Base-by-base conservation (phyloP, 1,140 invertebrate genomes). In the Tetramorium simillimum region DNA sequence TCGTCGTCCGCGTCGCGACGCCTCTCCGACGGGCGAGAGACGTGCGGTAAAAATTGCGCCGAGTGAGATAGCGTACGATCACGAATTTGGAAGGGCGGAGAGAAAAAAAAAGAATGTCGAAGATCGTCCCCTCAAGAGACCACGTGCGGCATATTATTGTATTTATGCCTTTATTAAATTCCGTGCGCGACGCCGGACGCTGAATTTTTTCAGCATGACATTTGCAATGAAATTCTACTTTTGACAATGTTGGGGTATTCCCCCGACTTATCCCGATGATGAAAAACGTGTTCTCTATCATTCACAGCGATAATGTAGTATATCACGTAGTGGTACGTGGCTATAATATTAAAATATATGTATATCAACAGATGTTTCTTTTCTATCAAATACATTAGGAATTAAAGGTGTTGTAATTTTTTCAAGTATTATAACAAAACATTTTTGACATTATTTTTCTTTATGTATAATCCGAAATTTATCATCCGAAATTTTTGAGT, bases 151-250 rank as follows among this genome's bases (percentile, higher is more conserved):
- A 4, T 37, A 24, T 84, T 84, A 67, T 84, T 84, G 80, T 84
- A 62, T 84, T 84, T 84, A 73, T 73, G 40, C 40, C 24, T 82
- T 81, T 82, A 84, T 84, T 84, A 84, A 84, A 84, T 84, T 84
- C 80, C 70, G 12, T 3, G 73, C 21, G 53, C 37, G 37, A 72
- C 77, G 5, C 24, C 21, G 51, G 10, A 56, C 33, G 51, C 40
- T 46, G 43, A 84, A 84, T 60, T 84, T 69, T 84, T 84, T 73
- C 80, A 18, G 43, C 18, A n/a, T 40, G 28, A 82, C 80, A 56
- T 56, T 58, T 40, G 18, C 53, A 37, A 82, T 82, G 67, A 73
- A 84, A 73, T 73, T 82, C 37, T 21, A 60, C 18, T 60, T 73
- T 75, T 16, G 56, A 37, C 40, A 0, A 49, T 21, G 65, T 14